Base-by-base conservation (phyloP, 2,113 vertebrate genomes). In the Petromus typicus region DNA sequence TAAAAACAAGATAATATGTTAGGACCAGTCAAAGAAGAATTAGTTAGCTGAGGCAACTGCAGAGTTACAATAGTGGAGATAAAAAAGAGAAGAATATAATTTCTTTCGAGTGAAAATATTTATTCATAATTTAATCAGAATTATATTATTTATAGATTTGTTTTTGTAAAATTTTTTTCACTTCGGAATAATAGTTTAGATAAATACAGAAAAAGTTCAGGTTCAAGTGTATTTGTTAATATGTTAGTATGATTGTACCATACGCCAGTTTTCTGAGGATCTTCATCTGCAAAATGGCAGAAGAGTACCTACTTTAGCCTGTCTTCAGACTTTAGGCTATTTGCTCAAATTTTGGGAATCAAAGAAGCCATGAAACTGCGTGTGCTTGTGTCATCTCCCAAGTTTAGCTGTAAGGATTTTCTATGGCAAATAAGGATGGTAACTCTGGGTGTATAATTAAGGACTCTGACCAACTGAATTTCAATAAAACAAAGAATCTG, bases 361-460 rank as follows among this genome's bases (percentile, higher is more conserved):
- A 20, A 22, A 57, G 32, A 25, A 61, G 0, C 14, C 27, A 48
- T 22, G 61, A 81, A 76, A 3, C 5, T 63, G 0, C 18, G 3
- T 71, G 32, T 5, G 3, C 27, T 30, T 56, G 10, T 45, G 34
- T 59, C 34, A 86, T 11, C 14, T 54, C 30, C 8, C 8, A 54
- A 54, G 40, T 20, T 54, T 78, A 69, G 9, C 67, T 32, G 7
- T 48, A 92, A 95, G 17, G 3, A 40, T 95, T 93, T 93, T 86
- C 59, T 84, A 45, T 63, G 83, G 27, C 0, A 20, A 89, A 7
- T 30, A 90, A 79, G 79, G 67, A 90, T 56, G 78, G 25, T 82
- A 96, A 67, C 73, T 89, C 63, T 91, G 69, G 20, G 78, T 91
- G 96, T 94, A 87, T 84, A 96, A 96, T 96, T 91, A 96, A 86